phyloP scores from a whole-genome alignment of 2,797 vertebrate species.

The Pelodytes ibericus region DNA sequence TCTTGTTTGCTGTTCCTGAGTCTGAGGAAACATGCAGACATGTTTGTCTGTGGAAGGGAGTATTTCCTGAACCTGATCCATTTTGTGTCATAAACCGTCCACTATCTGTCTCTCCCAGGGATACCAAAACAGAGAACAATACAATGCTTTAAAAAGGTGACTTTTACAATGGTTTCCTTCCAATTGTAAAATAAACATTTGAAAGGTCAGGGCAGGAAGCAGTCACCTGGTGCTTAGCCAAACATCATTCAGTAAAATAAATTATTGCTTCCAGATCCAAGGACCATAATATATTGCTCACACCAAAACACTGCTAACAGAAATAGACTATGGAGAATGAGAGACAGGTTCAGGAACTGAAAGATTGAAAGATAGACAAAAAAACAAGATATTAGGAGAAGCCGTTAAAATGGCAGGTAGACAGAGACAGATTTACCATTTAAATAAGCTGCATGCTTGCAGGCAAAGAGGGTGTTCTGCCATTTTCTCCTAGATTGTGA shows the following conservation, averaged over 20 bases:
- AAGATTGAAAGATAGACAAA: no score
- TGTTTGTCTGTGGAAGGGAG: neutral
- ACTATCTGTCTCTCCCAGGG: neutral
- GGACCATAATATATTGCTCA: no score
- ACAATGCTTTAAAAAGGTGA: neutral
- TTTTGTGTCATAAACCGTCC: neutral
- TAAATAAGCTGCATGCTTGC: no score
- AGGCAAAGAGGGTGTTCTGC: no score
- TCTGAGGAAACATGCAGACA: neutral
- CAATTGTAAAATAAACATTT: neutral
- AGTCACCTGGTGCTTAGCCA: neutral
- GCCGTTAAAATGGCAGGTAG: no score
- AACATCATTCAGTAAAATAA: neutral
- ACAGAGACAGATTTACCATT: no score
- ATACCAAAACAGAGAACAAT: neutral
- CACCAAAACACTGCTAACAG: no score
- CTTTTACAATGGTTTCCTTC: neutral
- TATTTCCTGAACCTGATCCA: neutral
- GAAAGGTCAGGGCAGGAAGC: neutral
- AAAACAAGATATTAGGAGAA: no score
- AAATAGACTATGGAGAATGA: no score
- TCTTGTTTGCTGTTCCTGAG: no score
- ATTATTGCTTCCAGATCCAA: neutral
- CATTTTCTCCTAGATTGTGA: no score
- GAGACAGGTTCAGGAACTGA: no score